phyloP scores from a whole-genome alignment of 2,888 invertebrate species.

The Orthonychiurus folsomi region DNA sequence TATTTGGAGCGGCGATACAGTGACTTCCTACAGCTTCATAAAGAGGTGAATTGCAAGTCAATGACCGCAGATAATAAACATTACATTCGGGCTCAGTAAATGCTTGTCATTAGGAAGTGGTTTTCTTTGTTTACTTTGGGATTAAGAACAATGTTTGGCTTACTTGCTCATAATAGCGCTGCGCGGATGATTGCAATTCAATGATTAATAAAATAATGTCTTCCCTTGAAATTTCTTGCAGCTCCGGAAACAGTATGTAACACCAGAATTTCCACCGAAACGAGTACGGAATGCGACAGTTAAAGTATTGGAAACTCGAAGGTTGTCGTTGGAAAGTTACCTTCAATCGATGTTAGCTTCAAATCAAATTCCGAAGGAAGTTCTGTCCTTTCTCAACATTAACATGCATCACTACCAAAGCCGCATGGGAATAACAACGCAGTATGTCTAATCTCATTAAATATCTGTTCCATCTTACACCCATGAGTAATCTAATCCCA shows the following conservation, averaged over 20 bases:
- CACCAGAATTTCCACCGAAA: constrained; percentile 13
- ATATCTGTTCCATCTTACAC: too few relatives aligned
- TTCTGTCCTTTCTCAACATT: constrained; percentile 9
- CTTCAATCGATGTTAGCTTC: constrained; percentile 2
- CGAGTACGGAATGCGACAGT: constrained; percentile 4
- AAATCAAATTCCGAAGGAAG: constrained; percentile 4
- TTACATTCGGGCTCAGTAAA: background rate
- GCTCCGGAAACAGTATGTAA: constrained; percentile 10
- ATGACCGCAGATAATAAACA: background rate
- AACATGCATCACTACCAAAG: constrained; percentile 1
- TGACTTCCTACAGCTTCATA: constrained; percentile 13
- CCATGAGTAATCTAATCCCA: too few relatives aligned
- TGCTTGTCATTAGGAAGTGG: too few relatives aligned
- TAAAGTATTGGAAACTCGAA: constrained; percentile 9
- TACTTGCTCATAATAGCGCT: too few relatives aligned
- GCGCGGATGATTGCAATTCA: background rate
- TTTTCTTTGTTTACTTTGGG: background rate
- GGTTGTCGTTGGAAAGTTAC: constrained; percentile 7
- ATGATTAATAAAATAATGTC: background rate
- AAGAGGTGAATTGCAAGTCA: too few relatives aligned
- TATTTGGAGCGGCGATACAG: constrained; percentile 12
- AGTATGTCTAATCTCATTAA: too few relatives aligned
- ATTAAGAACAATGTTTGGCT: background rate
- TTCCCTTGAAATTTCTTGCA: constrained; percentile 1
- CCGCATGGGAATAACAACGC: too few relatives aligned